These are phyloP conservation scores for Cheilosia urbana DNA, from an alignment of 2,888 invertebrate species.

Conservation along the genomic window DNA sequence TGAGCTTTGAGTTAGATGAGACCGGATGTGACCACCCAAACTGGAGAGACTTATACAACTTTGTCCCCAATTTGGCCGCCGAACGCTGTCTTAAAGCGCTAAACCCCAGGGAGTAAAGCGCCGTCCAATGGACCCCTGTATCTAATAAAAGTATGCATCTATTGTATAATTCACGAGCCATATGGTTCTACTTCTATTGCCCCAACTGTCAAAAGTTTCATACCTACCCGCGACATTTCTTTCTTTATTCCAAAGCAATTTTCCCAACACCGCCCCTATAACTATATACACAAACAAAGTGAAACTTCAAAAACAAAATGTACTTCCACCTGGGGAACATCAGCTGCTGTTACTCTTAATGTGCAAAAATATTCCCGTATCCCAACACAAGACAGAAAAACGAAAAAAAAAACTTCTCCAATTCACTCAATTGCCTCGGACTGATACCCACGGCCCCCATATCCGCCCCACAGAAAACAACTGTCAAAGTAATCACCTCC, in stretches of 20 bases:
- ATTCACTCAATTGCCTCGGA: slow-evolving; percentile 66
- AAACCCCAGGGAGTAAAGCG: no score
- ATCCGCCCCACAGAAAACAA: slow-evolving; percentile 4
- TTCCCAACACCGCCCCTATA: slow-evolving; percentile 11
- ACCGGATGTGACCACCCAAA: no score
- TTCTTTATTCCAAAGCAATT: slow-evolving; percentile 42
- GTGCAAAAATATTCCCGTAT: slow-evolving; percentile 13
- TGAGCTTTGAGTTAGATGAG: no score
- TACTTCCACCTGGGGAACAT: slow-evolving; percentile 51
- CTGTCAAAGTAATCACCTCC: slow-evolving; percentile 61
- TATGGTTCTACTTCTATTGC: neutral
- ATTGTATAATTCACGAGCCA: no score
- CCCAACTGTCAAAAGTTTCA: neutral
- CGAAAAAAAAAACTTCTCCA: slow-evolving; percentile 30
- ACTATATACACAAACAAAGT: slow-evolving; percentile 19
- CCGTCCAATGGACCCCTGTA: no score
- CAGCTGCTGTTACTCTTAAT: slow-evolving; percentile 49
- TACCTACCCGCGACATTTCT: neutral
- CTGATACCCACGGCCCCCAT: slow-evolving; percentile 34
- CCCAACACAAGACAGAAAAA: neutral
- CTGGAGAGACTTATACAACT: no score
- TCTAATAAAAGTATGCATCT: no score
- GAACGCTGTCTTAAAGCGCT: no score
- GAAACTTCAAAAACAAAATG: slow-evolving; percentile 51
- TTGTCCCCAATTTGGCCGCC: no score